Evolutionary conservation across 2,113 vertebrate species (phyloP), one percentile per base, ranked within the genome.

Genomic region (Elgaria multicarinata): DNA sequence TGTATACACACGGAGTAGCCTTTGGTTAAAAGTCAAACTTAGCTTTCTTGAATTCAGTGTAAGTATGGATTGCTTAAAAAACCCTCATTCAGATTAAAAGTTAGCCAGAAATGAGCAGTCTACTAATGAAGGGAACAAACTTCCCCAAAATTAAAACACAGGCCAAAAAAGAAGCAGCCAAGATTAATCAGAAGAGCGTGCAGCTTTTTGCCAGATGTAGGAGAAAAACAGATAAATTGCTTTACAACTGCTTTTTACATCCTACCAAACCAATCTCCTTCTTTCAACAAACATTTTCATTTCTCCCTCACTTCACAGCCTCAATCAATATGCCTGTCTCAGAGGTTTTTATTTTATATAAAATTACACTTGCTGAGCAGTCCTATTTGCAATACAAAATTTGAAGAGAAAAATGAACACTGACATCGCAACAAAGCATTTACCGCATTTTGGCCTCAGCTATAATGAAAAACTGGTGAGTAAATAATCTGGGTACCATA

Each of bases 401-500:
- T 80, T 80, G 71, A 0, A 87, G 66, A 2, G 36, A 0, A 28
- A 72, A 8, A 2, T 8, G 0, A 78, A 94, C 85, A 58, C 89
- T 16, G 0, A 62, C 36, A 0, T 82, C 80, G 86, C 39, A 91
- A 22, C 92, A 46, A 87, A 93, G 86, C 2, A 50, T 86, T 90
- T 91, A 26, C 88, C 66, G 69, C 90, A 50, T 79, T 79, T 87
- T 74, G 74, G 83, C 79, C 0, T 66, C 1, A 28, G 26, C 12
- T 18, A 33, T 85, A 55, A 9, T 14, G 31, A 90, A 74, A 9
- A 7, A 79, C 66, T 78, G 0, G 62, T 16, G 14, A 92, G 74
- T 39, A 46, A 46, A 82, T 90, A 83, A 33, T 14, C 86, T 81
- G 95, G 98, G 97, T 95, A 99, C 99, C 99, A 69, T 99, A 99